Conservation (phyloP, 2,113 vertebrate genomes). For the Rynchops niger region DNA sequence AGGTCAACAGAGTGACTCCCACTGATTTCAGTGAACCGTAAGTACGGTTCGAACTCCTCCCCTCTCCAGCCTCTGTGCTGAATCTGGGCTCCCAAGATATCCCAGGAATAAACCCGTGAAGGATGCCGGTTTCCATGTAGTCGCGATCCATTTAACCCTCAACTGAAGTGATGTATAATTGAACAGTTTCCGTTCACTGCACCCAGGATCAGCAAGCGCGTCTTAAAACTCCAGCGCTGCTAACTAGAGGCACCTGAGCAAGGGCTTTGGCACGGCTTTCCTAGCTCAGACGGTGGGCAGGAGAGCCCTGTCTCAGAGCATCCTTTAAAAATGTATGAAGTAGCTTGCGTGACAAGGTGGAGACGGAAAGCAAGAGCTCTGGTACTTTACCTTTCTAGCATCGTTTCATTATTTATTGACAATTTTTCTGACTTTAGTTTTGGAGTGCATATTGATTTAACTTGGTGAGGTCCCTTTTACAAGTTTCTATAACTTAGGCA, state of each 20-base stretch:
- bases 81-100: background rate
- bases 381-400: background rate
- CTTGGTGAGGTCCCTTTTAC: background rate
- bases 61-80: background rate
- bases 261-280: background rate
- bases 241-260: background rate
- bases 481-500: background rate
- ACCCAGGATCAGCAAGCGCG: background rate
- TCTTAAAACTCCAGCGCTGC: background rate
- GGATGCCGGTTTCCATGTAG: background rate
- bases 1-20: background rate
- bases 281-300: background rate
- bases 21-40: background rate
- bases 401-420: constrained; percentile 74
- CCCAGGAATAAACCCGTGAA: background rate
- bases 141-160: background rate
- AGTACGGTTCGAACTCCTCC: background rate
- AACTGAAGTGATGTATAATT: background rate
- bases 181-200: constrained; percentile 1
- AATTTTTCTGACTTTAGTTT: constrained; percentile 51
- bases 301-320: background rate
- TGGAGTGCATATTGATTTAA: constrained; percentile 55
- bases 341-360: background rate
- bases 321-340: constrained; percentile 75
- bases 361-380: background rate